Percentiles rank a stretch among this genome's conserved stretches.
These are phyloP conservation scores for Bergia puertoricense DNA, from an alignment of 92 coral and sea anemone species.

Conservation along the genomic window DNA sequence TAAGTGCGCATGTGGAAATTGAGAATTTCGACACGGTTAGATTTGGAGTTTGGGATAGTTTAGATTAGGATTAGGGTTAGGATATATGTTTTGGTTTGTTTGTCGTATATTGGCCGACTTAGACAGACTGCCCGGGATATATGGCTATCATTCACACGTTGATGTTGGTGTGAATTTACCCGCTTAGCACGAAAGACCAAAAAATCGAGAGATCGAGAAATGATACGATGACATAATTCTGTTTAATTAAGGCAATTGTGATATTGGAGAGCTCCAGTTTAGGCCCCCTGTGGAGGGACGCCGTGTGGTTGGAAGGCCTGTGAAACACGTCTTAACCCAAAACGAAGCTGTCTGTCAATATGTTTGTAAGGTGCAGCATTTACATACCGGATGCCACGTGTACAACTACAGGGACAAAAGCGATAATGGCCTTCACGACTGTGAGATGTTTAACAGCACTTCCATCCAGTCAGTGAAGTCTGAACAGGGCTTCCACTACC, in stretches of 20 bases:
- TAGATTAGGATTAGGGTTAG: no score
- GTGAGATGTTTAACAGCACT: not conserved
- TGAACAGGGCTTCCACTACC: not conserved
- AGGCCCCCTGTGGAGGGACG: not conserved
- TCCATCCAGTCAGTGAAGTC: not conserved
- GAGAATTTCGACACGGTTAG: no score
- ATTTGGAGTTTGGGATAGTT: no score
- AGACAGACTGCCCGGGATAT: no score
- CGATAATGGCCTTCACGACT: not conserved
- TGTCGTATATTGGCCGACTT: no score
- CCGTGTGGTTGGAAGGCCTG: not conserved
- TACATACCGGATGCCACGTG: not conserved
- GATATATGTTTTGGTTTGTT: no score
- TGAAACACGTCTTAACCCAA: not conserved
- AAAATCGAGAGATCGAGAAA: no score
- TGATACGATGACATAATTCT: no score
- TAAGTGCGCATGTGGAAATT: no score
- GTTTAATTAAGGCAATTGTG: not conserved
- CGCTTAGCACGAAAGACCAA: no score
- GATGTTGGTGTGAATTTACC: no score
- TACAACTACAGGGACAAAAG: not conserved
- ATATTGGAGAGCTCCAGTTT: not conserved
- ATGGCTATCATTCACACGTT: no score
- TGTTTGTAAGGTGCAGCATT: not conserved
- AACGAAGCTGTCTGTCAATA: conserved; percentile 2